Conservation (phyloP, 1,140 invertebrate species). For the Cydia strobilella region DNA sequence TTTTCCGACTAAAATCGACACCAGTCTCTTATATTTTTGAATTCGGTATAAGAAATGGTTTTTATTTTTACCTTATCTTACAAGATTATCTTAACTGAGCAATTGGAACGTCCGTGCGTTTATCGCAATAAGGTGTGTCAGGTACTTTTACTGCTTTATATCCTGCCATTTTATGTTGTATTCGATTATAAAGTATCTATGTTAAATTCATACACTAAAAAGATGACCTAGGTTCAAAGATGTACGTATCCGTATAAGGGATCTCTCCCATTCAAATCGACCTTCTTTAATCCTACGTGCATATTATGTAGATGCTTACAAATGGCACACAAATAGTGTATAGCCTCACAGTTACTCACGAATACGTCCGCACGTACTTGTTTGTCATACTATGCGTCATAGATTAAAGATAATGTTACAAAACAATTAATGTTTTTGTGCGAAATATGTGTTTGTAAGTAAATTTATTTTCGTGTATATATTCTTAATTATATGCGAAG, state of each 20-base stretch:
- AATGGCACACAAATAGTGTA: neutral
- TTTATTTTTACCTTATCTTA: too few relatives aligned
- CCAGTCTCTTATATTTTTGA: too few relatives aligned
- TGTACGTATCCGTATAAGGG: neutral
- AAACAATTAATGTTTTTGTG: conserved; percentile 7
- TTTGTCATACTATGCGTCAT: conserved; percentile 7
- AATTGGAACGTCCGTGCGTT: too few relatives aligned
- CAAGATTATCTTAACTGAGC: too few relatives aligned
- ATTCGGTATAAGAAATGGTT: too few relatives aligned
- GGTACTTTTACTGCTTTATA: too few relatives aligned
- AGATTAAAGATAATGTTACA: neutral
- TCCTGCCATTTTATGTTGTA: too few relatives aligned
- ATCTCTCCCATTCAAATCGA: neutral
- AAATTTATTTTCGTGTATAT: neutral
- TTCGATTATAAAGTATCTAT: too few relatives aligned
- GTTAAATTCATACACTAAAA: neutral
- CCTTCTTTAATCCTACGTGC: neutral
- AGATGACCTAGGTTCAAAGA: neutral
- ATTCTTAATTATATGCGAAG: too few relatives aligned
- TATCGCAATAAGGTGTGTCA: too few relatives aligned
- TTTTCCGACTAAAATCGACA: too few relatives aligned
- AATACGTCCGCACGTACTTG: conserved; percentile 3
- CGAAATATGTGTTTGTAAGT: neutral
- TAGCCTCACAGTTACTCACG: neutral
- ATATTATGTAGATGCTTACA: neutral